These are phyloP conservation scores for Drosophila trapezifrons DNA, from an alignment of 1,140 invertebrate genomes.

Conservation along the genomic window DNA sequence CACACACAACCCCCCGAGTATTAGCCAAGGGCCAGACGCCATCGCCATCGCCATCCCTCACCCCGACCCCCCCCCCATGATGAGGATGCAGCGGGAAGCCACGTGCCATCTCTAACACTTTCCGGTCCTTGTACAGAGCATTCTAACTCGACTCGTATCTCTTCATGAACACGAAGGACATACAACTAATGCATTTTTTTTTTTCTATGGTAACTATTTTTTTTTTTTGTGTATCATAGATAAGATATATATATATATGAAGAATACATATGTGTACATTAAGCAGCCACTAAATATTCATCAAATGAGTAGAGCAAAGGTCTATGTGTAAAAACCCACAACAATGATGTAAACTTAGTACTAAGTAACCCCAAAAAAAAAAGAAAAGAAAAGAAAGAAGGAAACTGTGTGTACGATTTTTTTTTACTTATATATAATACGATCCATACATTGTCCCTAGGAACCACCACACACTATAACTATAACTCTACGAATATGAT, in stretches of 20 bases:
- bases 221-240: slow-evolving; percentile 26
- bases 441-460: slow-evolving; percentile 24
- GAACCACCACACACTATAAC: slow-evolving; percentile 19
- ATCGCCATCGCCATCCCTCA: not conserved
- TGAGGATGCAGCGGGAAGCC: slow-evolving; percentile 16
- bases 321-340: slow-evolving; percentile 51
- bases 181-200: slow-evolving; percentile 39
- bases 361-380: slow-evolving; percentile 19
- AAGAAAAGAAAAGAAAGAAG: not conserved
- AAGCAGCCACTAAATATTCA: slow-evolving; percentile 55
- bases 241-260: slow-evolving; percentile 42
- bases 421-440: slow-evolving; percentile 52
- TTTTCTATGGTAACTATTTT: slow-evolving; percentile 21
- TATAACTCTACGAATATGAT: slow-evolving; percentile 39
- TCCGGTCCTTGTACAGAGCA: slow-evolving; percentile 24
- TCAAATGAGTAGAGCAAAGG: slow-evolving; percentile 64
- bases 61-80: not conserved
- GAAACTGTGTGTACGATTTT: slow-evolving; percentile 44
- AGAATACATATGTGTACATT: slow-evolving; percentile 37
- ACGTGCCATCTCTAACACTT: not conserved
- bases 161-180: slow-evolving; percentile 12
- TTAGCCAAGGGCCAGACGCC: slow-evolving; percentile 35
- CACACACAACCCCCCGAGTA: slow-evolving; percentile 42
- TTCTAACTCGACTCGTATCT: slow-evolving; percentile 6
- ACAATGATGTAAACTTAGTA: slow-evolving; percentile 52